Conservation (phyloP, 92 coral and sea anemone genomes). For the Anthopleura xanthogrammica region DNA sequence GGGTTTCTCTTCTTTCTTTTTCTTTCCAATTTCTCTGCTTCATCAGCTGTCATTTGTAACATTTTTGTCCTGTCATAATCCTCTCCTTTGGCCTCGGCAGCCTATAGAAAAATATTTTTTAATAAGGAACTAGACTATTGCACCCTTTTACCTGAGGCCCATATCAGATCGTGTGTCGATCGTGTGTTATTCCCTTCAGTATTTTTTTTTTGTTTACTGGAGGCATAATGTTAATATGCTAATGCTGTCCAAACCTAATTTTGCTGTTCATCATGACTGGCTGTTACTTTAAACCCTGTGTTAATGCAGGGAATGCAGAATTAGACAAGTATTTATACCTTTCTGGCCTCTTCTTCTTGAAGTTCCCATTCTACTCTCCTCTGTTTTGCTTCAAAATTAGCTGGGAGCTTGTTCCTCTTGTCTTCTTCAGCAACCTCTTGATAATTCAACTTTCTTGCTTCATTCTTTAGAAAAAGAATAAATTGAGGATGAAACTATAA, state of each 20-base stretch:
- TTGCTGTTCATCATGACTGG: too few species aligned
- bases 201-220: too few species aligned
- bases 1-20: conserved; percentile 89
- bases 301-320: too few species aligned
- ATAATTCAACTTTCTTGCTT: conserved; percentile 93
- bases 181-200: too few species aligned
- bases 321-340: conserved; percentile 35
- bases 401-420: conserved; percentile 79
- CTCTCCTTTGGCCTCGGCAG: conserved; percentile 85
- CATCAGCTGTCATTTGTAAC: conserved; percentile 91
- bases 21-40: conserved; percentile 84
- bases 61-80: conserved; percentile 88
- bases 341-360: conserved; percentile 90
- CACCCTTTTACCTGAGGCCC: too few species aligned
- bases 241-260: too few species aligned
- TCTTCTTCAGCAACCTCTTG: conserved; percentile 97
- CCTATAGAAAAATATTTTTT: conserved; percentile 34
- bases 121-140: too few species aligned
- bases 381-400: conserved; percentile 95
- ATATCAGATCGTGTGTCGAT: too few species aligned
- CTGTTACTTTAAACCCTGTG: too few species aligned
- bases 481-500: too few species aligned
- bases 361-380: conserved; percentile 89
- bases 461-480: conserved; percentile 57
- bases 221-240: too few species aligned